Base-by-base conservation (phyloP, 1,140 invertebrate genomes). In the Carposina sasakii region DNA sequence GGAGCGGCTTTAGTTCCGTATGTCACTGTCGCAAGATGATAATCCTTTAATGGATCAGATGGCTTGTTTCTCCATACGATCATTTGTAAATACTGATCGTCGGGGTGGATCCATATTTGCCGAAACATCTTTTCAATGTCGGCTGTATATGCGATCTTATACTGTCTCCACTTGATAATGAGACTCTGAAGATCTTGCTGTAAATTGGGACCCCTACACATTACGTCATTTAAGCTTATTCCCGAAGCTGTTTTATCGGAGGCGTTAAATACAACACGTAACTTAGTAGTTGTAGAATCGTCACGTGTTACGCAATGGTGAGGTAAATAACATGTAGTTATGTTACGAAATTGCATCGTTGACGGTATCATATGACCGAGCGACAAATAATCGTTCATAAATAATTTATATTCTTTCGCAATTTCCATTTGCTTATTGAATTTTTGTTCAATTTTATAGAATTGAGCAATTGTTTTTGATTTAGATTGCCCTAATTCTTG, bases 61-160 rank as follows among this genome's bases (percentile, higher is more conserved):
- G 36, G 36, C n/a, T 17, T 21, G 12, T 19, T 12, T 20, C 36
- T 8, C 36, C 36, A 39, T 9, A 39, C 12, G 9, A 39, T 39
- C 13, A 21, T 39, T 10, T 39, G 36, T 12, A 39, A 13, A 3
- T 17, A 21, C 1, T 10, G 17, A 8, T 39, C 8, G 12, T 20
- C 17, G 10, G 3, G 13, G 17, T 40, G 16, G 13, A 48, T 9
- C 26, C 43, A 31, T 34, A 62, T 43, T 39, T 58, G 52, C 10
- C 46, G 42, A 39, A 41, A 60, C 53, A 60, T 60, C 33, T 56
- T 52, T 47, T 22, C 41, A 1, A 62, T 55, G 39, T 62, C 59
- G 15, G 51, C 52, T 12, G 22, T 37, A 37, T 17, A 26, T 2
- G 26, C 36, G 39, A 17, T 10, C 15, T 19, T 6, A 15, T 52